These are phyloP conservation scores for Syngnathoides biaculeatus DNA, from an alignment of 2,113 vertebrate genomes.

Conservation along the genomic window DNA sequence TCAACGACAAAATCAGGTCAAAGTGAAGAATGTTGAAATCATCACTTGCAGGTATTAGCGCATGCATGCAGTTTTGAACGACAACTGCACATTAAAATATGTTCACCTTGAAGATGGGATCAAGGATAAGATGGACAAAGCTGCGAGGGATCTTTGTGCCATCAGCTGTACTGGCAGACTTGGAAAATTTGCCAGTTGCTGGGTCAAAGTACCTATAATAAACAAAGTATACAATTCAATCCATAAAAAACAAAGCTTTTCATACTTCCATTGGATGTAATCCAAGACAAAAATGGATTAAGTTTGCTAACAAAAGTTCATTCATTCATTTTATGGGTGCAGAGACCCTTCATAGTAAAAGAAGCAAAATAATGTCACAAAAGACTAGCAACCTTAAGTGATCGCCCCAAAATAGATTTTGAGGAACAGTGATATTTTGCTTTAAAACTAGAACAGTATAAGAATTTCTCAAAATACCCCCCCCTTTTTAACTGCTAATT, in stretches of 20 bases:
- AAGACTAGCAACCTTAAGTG: too few species aligned
- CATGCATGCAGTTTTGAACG: not conserved
- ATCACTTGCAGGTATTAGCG: conserved; percentile 69
- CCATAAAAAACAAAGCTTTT: not conserved
- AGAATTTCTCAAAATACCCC: too few species aligned
- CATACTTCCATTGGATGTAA: not conserved
- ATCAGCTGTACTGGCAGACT: conserved; percentile 71
- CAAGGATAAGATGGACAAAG: conserved; percentile 86
- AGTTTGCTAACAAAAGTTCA: too few species aligned
- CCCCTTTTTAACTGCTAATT: too few species aligned
- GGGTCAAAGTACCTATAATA: conserved; percentile 80
- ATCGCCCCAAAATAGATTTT: too few species aligned
- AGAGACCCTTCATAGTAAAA: too few species aligned
- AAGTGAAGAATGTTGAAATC: conserved; percentile 85
- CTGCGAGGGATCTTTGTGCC: conserved; percentile 84
- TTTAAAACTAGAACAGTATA: too few species aligned
- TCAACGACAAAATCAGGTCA: conserved; percentile 84
- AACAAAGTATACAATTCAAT: not conserved
- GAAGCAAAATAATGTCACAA: too few species aligned
- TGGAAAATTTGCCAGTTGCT: conserved; percentile 83
- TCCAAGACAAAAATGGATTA: not conserved
- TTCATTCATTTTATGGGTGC: too few species aligned
- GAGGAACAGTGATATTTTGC: too few species aligned
- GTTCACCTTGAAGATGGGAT: conserved; percentile 93
- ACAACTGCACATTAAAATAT: not conserved